These are phyloP conservation scores for Pseudachorutes palmiensis DNA, from an alignment of 1,140 invertebrate genomes.

Conservation along the genomic window DNA sequence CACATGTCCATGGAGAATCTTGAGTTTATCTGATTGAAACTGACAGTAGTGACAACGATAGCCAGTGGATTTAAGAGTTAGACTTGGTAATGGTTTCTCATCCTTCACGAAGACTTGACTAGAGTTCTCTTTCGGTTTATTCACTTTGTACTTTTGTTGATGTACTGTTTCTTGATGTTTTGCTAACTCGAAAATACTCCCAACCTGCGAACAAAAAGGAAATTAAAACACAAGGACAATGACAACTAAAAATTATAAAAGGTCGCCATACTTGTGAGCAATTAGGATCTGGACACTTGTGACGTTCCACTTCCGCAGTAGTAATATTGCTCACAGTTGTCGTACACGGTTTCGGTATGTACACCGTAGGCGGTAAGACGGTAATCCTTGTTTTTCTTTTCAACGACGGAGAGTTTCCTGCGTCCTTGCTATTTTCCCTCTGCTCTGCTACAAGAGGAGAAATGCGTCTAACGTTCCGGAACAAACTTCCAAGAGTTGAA, in stretches of 20 bases:
- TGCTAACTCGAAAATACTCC: not conserved
- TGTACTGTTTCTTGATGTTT: not conserved
- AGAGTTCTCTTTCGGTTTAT: not conserved
- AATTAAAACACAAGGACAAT: not conserved
- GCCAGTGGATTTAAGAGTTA: conserved; percentile 6
- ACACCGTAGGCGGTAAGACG: not conserved
- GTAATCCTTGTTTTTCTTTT: not conserved
- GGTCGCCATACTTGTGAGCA: not conserved
- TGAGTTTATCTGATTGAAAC: conserved; percentile 15
- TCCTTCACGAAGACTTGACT: conserved; percentile 10
- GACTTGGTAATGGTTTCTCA: not conserved
- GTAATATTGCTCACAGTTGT: too few species aligned
- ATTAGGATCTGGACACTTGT: not conserved
- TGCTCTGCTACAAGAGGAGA: too few species aligned
- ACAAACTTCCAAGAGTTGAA: conserved; percentile 16
- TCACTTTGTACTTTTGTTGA: not conserved
- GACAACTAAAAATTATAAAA: not conserved
- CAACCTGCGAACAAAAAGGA: not conserved
- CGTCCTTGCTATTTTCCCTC: not conserved
- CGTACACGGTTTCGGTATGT: too few species aligned
- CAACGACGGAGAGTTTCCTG: not conserved
- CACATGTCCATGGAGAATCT: conserved; percentile 16
- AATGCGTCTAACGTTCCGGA: conserved; percentile 12
- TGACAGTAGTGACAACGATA: conserved; percentile 20
- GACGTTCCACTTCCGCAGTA: conserved; percentile 1